phyloP scores from a whole-genome alignment of 2,113 vertebrate species.

The Seriola aureovittata region DNA sequence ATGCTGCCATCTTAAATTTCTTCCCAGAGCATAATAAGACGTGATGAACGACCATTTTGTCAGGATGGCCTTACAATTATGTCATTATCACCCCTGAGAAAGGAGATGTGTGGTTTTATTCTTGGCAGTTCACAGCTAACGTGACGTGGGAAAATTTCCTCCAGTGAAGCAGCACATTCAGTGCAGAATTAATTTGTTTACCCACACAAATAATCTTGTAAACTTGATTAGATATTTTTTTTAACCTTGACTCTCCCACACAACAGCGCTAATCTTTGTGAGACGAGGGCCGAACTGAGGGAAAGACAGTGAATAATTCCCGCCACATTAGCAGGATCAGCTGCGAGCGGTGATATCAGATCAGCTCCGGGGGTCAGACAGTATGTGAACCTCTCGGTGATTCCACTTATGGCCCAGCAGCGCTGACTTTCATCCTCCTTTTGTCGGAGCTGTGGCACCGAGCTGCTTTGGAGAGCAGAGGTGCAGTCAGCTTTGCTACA shows the following conservation, averaged over 20 bases:
- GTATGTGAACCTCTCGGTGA: constrained; percentile 28
- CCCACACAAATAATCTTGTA: constrained; percentile 43
- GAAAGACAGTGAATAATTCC: constrained; percentile 49
- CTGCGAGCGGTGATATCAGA: constrained; percentile 54
- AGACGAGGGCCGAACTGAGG: constrained; percentile 11
- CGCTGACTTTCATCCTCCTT: constrained; percentile 21
- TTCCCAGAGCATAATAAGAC: constrained; percentile 58
- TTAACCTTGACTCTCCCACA: constrained; percentile 50
- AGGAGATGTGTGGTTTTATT: constrained; percentile 42
- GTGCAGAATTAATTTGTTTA: constrained; percentile 63
- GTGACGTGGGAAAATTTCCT: constrained; percentile 53
- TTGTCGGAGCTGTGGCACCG: constrained; percentile 19
- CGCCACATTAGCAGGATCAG: constrained; percentile 55
- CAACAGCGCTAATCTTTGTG: constrained; percentile 31
- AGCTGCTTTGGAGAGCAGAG: constrained; percentile 44
- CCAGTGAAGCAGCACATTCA: constrained; percentile 7
- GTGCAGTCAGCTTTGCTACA: constrained; percentile 42
- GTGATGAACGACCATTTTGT: constrained; percentile 74
- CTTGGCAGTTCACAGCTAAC: constrained; percentile 16
- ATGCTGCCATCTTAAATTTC: constrained; percentile 67
- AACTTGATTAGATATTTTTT: constrained; percentile 53
- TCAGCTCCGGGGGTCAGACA: constrained; percentile 50
- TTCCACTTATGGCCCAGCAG: constrained; percentile 19
- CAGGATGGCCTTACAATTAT: constrained; percentile 76
- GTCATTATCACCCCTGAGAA: constrained; percentile 75